A percentile compares a stretch with the other conserved stretches of the same genome.
Conservation (phyloP, 2,113 vertebrate species). For the Podilymbus podiceps region DNA sequence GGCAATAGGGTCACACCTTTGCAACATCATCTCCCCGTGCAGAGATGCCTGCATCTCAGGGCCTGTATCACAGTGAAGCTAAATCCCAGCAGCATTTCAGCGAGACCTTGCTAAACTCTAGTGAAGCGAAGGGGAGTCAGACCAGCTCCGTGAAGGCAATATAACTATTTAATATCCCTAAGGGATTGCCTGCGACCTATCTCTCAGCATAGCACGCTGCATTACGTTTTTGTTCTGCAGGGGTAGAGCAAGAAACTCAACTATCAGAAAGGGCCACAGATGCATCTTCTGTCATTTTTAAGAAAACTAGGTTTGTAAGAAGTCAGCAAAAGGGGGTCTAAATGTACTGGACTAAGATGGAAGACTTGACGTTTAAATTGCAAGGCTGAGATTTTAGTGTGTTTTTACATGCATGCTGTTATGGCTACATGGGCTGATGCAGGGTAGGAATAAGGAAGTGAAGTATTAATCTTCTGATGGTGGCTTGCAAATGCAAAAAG, state of each 20-base stretch:
- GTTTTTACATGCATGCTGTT: constrained; percentile 1
- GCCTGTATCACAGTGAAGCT: background rate
- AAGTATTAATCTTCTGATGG: background rate
- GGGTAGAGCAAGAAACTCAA: background rate
- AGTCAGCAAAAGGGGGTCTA: background rate
- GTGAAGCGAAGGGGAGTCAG: background rate
- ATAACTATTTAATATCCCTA: background rate
- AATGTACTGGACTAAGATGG: constrained; percentile 5
- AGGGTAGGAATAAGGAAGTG: background rate
- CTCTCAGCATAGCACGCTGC: background rate
- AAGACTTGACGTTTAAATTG: constrained; percentile 43
- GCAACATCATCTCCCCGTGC: background rate
- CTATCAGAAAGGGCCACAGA: background rate
- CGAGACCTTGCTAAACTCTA: background rate
- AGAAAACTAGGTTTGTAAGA: background rate
- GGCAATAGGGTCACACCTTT: background rate
- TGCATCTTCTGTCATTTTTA: background rate
- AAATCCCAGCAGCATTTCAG: background rate
- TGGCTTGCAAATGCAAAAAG: background rate
- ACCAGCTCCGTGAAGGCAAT: background rate
- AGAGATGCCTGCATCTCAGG: background rate
- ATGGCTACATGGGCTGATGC: background rate
- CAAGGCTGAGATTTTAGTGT: background rate
- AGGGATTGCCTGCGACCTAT: background rate
- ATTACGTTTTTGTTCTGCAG: constrained; percentile 22